Percentiles rank a stretch among this genome's conserved stretches.
phyloP scores from a whole-genome alignment of 2,888 invertebrate genomes.

The Xestoiulus laeticollis region DNA sequence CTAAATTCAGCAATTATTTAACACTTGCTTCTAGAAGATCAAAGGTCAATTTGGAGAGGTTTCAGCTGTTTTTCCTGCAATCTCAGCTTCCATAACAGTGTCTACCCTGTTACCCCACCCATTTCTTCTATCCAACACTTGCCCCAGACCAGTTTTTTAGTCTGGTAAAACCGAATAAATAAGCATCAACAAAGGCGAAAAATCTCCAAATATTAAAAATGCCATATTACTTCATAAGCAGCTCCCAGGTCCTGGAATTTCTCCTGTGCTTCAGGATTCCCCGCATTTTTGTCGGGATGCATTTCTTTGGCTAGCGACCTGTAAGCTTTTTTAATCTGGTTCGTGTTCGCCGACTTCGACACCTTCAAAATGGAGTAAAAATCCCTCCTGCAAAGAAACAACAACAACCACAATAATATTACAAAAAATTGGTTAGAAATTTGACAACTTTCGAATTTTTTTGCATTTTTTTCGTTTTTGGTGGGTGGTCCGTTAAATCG shows the following conservation, averaged over 20 bases:
- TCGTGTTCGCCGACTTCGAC: constrained; percentile 82
- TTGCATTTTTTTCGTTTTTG: neutral
- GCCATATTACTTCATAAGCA: constrained; percentile 85
- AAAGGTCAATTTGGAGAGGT: too few relatives aligned
- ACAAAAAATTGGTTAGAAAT: too few relatives aligned
- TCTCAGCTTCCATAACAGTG: too few relatives aligned
- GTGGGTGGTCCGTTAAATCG: neutral
- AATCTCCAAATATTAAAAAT: neutral
- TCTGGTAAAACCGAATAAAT: neutral
- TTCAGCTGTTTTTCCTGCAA: too few relatives aligned
- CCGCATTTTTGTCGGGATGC: constrained; percentile 97
- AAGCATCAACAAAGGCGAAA: too few relatives aligned
- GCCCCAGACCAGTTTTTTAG: too few relatives aligned
- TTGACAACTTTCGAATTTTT: neutral
- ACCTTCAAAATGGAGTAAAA: constrained; percentile 94
- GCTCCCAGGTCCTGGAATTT: constrained; percentile 96
- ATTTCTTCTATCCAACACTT: too few relatives aligned
- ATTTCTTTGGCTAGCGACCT: constrained; percentile 92
- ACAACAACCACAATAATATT: too few relatives aligned
- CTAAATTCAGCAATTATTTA: too few relatives aligned
- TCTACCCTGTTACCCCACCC: too few relatives aligned
- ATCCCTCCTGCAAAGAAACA: constrained; percentile 74
- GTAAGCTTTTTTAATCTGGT: constrained; percentile 98
- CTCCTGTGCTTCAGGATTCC: constrained; percentile 89
- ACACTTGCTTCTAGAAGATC: too few relatives aligned